A percentile compares a stretch with the other conserved stretches of the same genome.
Evolutionary conservation across 2,888 invertebrate species (phyloP).

Genomic region (Hirtodrosophila histrioides): DNA sequence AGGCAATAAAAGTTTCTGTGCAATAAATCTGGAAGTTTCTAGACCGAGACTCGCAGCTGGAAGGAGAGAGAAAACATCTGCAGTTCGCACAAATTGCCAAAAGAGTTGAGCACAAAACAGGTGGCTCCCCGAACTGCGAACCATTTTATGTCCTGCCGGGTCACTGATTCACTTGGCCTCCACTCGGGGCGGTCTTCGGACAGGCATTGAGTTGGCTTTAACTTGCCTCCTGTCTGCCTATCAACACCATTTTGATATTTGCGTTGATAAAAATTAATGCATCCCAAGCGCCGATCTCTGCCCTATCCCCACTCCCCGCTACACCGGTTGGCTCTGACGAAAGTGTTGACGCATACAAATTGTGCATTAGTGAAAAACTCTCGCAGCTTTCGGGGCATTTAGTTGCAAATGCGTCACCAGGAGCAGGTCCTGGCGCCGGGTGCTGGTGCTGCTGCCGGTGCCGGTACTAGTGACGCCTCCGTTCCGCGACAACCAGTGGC

Average conservation of each 20-base stretch:
- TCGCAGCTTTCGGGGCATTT: slow-evolving; percentile 76
- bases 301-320: not conserved
- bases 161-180: slow-evolving; percentile 75
- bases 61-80: slow-evolving; percentile 60
- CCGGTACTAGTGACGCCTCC: slow-evolving; percentile 48
- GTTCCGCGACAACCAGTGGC: slow-evolving; percentile 63
- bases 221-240: slow-evolving; percentile 28
- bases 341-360: slow-evolving; percentile 81
- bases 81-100: slow-evolving; percentile 59
- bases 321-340: slow-evolving; percentile 46
- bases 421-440: slow-evolving; percentile 10
- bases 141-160: slow-evolving; percentile 64
- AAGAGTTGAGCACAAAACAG: slow-evolving; percentile 73
- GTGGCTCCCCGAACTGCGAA: slow-evolving; percentile 53
- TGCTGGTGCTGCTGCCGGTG: not conserved
- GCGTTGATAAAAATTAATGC: slow-evolving; percentile 69
- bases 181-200: slow-evolving; percentile 28
- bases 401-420: slow-evolving; percentile 75
- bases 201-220: not conserved
- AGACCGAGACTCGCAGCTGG: slow-evolving; percentile 59
- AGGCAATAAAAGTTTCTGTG: slow-evolving; percentile 78
- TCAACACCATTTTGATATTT: slow-evolving; percentile 66
- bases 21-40: slow-evolving; percentile 79
- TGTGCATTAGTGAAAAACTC: slow-evolving; percentile 80
- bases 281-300: slow-evolving; percentile 2